phyloP scores from a whole-genome alignment of 23 tunicate genomes.

The Ascidia mentula region DNA sequence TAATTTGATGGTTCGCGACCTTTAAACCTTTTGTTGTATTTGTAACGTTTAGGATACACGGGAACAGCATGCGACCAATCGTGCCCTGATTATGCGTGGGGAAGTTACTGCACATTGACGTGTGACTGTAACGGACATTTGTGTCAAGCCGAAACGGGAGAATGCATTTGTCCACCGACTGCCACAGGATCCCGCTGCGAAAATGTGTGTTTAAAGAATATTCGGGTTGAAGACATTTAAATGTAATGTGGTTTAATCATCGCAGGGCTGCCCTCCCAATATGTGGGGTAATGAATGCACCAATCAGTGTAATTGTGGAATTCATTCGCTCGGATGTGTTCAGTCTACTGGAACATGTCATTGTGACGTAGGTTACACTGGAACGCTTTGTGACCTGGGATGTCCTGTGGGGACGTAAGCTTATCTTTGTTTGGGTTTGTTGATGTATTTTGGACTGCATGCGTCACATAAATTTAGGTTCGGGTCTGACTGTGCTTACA shows the following conservation, averaged over 20 bases:
- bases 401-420: constrained; percentile 63
- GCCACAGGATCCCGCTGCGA: constrained; percentile 30
- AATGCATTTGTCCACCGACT: constrained; percentile 33
- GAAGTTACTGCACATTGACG: constrained; percentile 15
- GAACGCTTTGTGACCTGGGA: constrained; percentile 41
- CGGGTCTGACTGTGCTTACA: constrained; percentile 57
- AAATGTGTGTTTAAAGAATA: neutral
- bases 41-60: constrained; percentile 22
- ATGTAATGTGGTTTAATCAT: neutral
- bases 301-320: constrained; percentile 23
- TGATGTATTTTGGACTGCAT: neutral
- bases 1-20: neutral
- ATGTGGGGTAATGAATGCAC: constrained; percentile 33
- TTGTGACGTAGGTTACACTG: constrained; percentile 71
- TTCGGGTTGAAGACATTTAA: neutral
- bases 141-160: constrained; percentile 20
- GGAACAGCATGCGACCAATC: constrained; percentile 26
- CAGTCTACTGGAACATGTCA: constrained; percentile 37
- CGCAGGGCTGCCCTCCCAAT: constrained; percentile 45
- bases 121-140: constrained; percentile 39
- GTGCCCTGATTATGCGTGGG: constrained; percentile 18
- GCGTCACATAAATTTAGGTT: constrained; percentile 9
- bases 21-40: neutral
- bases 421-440: neutral
- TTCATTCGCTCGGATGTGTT: constrained; percentile 48